Evolutionary conservation across 2,888 invertebrate species (phyloP), one percentile per base, ranked within the genome.

Genomic region (Agrochola macilenta): DNA sequence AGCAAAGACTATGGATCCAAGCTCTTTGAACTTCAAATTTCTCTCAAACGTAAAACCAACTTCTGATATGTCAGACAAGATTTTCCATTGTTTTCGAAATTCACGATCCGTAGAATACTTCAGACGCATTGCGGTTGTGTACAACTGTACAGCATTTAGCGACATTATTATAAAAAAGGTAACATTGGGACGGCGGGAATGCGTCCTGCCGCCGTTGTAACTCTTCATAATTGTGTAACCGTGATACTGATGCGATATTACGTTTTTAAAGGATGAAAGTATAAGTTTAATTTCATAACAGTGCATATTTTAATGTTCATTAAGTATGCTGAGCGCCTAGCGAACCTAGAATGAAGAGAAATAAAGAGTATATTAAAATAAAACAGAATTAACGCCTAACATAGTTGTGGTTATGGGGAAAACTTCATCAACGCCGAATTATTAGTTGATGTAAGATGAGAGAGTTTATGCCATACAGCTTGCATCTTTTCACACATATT

Each of bases 111-210:
- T 54, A 66, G 39, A 72, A 46, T 76, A 63, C 52, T 54, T 58
- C 58, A 66, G 63, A 54, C 35, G 69, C 69, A 69, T 60, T 81
- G 69, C 72, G 52, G 65, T 73, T 14, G 26, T 65, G 57, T 83
- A 64, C 39, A 54, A 35, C 8, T 57, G 54, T 71, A 57, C 54
- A 68, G 46, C 65, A 58, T 76, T 84, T 84, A 66, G 84, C 72
- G 61, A 35, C 69, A 54, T 76, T 70, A 81, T 84, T 81, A 68
- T 73, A 84, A 84, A 57, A 81, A 76, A 63, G 23, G 58, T 73
- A 66, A 81, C 76, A 63, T 64, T 58, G 26, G 46, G 57, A 57
- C 43, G 64, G 23, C n/a, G 23, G 61, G 68, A 81, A 81, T 85
- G 65, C 66, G 84, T 69, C 23, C 76, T 71, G 54, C 77, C 58